A percentile compares a stretch with the other conserved stretches of the same genome.
These are phyloP conservation scores for Pseudocheirus occidentalis DNA, from an alignment of 2,797 vertebrate genomes.

Conservation along the genomic window DNA sequence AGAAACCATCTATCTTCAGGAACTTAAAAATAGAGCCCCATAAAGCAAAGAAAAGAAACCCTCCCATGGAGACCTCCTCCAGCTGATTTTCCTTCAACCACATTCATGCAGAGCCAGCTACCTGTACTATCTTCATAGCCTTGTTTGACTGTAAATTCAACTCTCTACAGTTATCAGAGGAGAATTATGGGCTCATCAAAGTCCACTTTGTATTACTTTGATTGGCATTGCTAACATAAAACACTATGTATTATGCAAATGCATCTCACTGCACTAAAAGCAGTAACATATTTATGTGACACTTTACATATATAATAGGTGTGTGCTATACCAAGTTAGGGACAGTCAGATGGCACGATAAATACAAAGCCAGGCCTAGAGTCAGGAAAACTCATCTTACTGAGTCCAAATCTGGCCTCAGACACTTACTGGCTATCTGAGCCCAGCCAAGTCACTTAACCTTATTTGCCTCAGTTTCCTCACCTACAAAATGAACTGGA, in stretches of 20 bases:
- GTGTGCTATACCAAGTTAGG: not conserved
- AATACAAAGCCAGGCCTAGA: not conserved
- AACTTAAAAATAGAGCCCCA: constrained; percentile 15
- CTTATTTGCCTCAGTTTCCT: not conserved
- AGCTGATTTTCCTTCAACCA: not conserved
- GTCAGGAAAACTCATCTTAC: not conserved
- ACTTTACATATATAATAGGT: not conserved
- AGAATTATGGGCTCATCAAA: not conserved
- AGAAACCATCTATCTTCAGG: not conserved
- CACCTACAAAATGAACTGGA: not conserved
- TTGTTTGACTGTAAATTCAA: not conserved
- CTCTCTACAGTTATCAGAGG: not conserved
- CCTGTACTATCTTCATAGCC: not conserved
- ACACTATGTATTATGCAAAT: not conserved
- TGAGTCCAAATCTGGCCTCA: not conserved
- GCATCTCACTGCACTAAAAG: not conserved
- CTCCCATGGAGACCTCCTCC: not conserved
- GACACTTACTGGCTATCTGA: not conserved
- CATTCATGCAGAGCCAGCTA: not conserved
- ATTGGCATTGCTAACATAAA: not conserved
- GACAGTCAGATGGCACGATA: not conserved
- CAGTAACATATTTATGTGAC: not conserved
- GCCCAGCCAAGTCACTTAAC: not conserved
- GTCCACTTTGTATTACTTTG: not conserved
- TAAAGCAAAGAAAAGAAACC: constrained; percentile 10